Base-by-base conservation (phyloP, 2,888 invertebrate species). In the Tenthredo mesomela region DNA sequence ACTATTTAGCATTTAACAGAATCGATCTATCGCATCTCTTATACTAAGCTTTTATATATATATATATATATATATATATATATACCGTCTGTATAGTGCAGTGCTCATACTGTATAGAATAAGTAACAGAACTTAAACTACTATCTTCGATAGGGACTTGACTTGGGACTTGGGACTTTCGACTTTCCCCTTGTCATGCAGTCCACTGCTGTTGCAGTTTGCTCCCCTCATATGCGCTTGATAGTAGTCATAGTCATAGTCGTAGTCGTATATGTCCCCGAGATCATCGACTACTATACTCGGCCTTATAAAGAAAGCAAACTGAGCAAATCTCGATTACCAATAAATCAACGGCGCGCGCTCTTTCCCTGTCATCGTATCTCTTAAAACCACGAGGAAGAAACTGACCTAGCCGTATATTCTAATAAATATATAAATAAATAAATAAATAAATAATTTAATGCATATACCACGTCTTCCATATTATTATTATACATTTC, bases 261-360 rank as follows among this genome's bases (percentile, higher is more conserved):
- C 33, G 12, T 33, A 61, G 25, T 61, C 21, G 50, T n/a, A 12
- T 40, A 18, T 67, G 82, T 82, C 82, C 47, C 7, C 82, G 82
- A 82, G 82, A 82, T 82, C 82, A 82, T 82, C 82, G 67, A 54
- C 54, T 54, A 54, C 7, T n/a, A n/a, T n/a, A n/a, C 50, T 15
- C 47, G 25, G 82, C 82, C 82, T 47, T 82, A 82, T 82, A 80
- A 58, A 77, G 77, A 77, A 47, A 67, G 67, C 67, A 67, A 29
- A 43, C 67, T n/a, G 43, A 43, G 82, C 67, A 67, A 61, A 80
- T 80, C 82, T 65, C 67, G 67, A 82, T 67, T 67, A 67, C 43
- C 82, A 47, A 82, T 82, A 82, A 82, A 82, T 82, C 82, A 82
- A 82, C 78, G 40, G 71, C 78, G 78, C 58, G 33, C 78, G 54